Conservation (phyloP, 2,888 invertebrate species). For the Bembecia ichneumoniformis region DNA sequence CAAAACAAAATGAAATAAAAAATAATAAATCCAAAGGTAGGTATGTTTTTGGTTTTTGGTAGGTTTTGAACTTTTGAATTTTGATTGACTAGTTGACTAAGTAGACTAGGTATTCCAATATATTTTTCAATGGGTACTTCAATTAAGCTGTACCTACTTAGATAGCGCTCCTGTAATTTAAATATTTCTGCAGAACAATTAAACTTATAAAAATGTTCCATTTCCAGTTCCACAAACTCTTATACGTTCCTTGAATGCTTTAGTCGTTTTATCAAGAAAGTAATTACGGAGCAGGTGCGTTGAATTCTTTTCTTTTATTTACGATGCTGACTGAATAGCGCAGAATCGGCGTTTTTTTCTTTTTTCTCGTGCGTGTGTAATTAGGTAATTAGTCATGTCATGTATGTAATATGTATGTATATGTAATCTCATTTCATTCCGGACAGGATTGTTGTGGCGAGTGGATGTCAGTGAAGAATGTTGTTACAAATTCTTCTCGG, state of each 20-base stretch:
- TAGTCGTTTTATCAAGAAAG: neutral
- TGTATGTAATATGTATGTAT: neutral
- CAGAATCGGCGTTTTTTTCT: neutral
- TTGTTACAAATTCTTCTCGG: slow-evolving; percentile 26
- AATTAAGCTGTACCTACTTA: too few species aligned
- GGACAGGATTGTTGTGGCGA: slow-evolving; percentile 14
- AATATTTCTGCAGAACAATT: neutral
- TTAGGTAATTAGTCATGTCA: too few species aligned
- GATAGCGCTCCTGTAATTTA: neutral
- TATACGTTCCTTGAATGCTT: neutral
- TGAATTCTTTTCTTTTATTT: neutral
- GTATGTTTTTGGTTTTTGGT: too few species aligned
- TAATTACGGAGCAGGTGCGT: neutral
- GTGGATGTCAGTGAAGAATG: slow-evolving; percentile 31
- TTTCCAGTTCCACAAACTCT: neutral
- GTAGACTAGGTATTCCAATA: too few species aligned
- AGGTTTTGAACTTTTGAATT: too few species aligned
- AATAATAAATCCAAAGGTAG: too few species aligned
- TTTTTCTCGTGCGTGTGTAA: neutral
- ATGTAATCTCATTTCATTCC: slow-evolving; percentile 22
- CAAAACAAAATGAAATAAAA: too few species aligned
- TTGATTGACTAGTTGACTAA: too few species aligned
- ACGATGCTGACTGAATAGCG: neutral
- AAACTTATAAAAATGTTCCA: neutral
- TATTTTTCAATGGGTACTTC: too few species aligned